Evolutionary conservation across 2,113 vertebrate genomes (phyloP).

Genomic region (Halcyon senegalensis): DNA sequence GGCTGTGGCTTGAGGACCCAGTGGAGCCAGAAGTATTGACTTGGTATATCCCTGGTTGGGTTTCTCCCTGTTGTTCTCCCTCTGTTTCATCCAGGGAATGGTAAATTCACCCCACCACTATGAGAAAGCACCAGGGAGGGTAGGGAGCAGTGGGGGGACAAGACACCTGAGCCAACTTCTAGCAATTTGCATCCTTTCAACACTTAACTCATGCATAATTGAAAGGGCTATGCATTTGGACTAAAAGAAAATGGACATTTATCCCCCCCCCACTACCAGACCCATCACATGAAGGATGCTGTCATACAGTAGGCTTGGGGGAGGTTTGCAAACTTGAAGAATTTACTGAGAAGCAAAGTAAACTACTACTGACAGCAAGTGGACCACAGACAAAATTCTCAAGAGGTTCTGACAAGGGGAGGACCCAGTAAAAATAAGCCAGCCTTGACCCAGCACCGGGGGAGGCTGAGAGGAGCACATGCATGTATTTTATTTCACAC

Average conservation of each 20-base stretch:
- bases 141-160: background rate
- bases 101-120: background rate
- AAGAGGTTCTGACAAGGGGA: background rate
- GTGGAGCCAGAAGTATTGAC: background rate
- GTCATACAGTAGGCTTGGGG: background rate
- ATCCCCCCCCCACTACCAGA: background rate
- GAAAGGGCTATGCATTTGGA: background rate
- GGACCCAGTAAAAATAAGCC: constrained; percentile 45
- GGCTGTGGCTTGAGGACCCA: background rate
- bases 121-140: background rate
- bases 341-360: constrained; percentile 3
- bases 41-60: background rate
- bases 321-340: background rate
- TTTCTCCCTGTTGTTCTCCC: background rate
- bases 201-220: background rate
- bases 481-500: constrained; percentile 32
- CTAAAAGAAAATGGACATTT: background rate
- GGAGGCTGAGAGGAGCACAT: background rate
- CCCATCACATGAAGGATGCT: background rate
- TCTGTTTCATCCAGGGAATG: background rate
- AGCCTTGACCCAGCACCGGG: background rate
- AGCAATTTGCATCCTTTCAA: background rate
- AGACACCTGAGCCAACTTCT: background rate
- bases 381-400: background rate
- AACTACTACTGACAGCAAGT: constrained; percentile 30